A percentile compares a stretch with the other conserved stretches of the same genome.
Conservation (phyloP, 2,888 invertebrate species). For the Galerucella nymphaeae region DNA sequence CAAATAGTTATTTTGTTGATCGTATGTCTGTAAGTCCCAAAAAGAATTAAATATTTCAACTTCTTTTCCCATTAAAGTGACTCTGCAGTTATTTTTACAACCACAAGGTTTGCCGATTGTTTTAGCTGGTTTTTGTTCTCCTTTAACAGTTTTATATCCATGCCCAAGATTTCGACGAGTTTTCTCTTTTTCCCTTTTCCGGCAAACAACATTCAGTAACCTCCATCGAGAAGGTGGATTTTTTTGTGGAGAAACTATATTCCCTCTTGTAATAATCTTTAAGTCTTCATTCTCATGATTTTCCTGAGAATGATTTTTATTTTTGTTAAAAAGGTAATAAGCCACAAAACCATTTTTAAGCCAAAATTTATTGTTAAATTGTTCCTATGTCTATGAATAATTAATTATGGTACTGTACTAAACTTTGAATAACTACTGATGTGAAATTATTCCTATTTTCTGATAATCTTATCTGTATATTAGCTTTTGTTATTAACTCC, state of each 20-base stretch:
- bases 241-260: neutral
- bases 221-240: neutral
- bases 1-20: conserved; percentile 24
- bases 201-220: neutral
- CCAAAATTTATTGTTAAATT: too few species aligned
- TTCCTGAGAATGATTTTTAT: too few species aligned
- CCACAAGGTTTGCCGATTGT: neutral
- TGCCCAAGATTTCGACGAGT: neutral
- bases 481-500: too few species aligned
- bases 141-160: neutral
- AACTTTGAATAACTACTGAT: too few species aligned
- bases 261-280: neutral
- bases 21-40: conserved; percentile 16
- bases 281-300: too few species aligned
- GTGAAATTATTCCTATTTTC: too few species aligned
- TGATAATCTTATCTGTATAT: too few species aligned
- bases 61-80: neutral
- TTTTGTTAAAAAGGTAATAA: too few species aligned
- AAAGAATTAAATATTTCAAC: conserved; percentile 6
- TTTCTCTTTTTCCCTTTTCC: neutral
- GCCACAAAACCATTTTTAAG: too few species aligned
- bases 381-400: too few species aligned
- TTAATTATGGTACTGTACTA: too few species aligned
- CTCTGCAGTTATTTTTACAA: conserved; percentile 11
- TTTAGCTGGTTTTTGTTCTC: neutral